Evolutionary conservation across 2,797 vertebrate species (phyloP).

Genomic region (Tolypeutes matacus): DNA sequence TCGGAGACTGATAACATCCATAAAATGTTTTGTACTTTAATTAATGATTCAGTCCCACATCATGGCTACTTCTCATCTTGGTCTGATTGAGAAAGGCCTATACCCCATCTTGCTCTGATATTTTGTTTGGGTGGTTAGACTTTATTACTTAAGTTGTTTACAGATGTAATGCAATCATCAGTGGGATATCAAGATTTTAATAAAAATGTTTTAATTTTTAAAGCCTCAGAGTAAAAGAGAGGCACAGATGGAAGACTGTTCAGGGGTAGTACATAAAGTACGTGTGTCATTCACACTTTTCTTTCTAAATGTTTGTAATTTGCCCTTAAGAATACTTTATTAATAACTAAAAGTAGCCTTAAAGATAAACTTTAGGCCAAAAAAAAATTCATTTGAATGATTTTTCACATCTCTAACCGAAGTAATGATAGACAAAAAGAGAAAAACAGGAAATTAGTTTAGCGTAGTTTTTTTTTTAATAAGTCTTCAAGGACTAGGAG

Average conservation of each 20-base stretch:
- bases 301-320: no score
- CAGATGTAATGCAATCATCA: not conserved
- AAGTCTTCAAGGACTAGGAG: conserved; percentile 59
- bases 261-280: no score
- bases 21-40: conserved; percentile 46
- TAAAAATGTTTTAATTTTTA: conserved; percentile 69
- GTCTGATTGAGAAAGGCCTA: conserved; percentile 61
- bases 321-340: no score
- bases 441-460: conserved; percentile 43
- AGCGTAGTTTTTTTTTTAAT: not conserved
- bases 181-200: conserved; percentile 44
- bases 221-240: conserved; percentile 50
- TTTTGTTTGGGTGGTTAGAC: conserved; percentile 8
- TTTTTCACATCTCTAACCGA: not conserved
- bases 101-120: conserved; percentile 30
- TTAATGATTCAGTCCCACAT: conserved; percentile 64
- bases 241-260: no score
- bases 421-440: not conserved
- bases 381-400: no score
- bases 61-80: conserved; percentile 65
- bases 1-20: conserved; percentile 56
- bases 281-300: no score
- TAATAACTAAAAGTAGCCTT: no score
- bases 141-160: conserved; percentile 64
- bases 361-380: no score